phyloP scores from a whole-genome alignment of 2,113 vertebrate species.

The Chinchilla lanigera region DNA sequence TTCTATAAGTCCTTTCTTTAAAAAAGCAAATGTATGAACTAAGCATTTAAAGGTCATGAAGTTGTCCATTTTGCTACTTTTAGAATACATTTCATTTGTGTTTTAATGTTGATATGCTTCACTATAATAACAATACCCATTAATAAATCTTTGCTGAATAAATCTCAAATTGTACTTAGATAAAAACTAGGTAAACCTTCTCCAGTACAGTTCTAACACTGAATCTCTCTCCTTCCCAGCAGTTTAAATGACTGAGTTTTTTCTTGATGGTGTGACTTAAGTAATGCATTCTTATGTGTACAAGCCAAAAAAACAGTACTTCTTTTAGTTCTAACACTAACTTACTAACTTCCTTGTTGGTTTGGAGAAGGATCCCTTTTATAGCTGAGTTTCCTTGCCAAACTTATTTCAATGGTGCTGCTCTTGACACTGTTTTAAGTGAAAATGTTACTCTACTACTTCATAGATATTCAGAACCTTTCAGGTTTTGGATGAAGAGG shows the following conservation, averaged over 20 bases:
- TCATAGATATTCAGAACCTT: conserved; percentile 85
- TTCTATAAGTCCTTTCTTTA: background rate
- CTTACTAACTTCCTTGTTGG: conserved; percentile 34
- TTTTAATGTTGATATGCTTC: background rate
- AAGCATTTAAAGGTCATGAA: background rate
- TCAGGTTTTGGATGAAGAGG: conserved; percentile 84
- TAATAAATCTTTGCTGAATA: conserved; percentile 37
- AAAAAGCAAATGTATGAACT: background rate
- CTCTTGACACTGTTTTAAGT: conserved; percentile 63
- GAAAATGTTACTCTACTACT: conserved; percentile 79
- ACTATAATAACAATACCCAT: background rate
- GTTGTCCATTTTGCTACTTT: background rate
- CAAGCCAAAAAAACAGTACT: background rate
- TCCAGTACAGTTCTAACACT: background rate
- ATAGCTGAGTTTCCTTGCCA: conserved; percentile 55
- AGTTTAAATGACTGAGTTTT: conserved; percentile 11
- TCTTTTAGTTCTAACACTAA: background rate
- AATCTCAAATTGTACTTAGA: background rate
- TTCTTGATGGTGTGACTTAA: background rate
- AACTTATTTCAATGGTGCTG: conserved; percentile 57
- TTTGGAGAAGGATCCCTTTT: conserved; percentile 51
- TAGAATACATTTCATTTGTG: background rate
- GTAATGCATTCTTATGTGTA: background rate
- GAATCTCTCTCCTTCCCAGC: background rate
- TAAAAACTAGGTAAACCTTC: background rate